Evolutionary conservation across 2,113 vertebrate genomes (phyloP), one percentile per base, ranked within the genome.

Genomic region (Spea multiplicata): DNA sequence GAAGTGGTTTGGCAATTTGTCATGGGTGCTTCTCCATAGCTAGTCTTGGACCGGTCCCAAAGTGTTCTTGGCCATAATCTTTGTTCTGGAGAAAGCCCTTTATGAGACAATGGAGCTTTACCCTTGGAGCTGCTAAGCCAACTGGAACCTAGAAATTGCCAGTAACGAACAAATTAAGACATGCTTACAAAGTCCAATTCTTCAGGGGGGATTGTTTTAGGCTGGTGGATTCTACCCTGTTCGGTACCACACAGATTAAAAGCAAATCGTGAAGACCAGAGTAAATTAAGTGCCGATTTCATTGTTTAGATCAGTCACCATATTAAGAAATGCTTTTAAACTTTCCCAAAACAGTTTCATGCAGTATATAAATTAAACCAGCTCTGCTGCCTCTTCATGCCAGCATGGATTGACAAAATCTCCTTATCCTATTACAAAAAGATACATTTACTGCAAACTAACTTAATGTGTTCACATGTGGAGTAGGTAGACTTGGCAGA

Each of bases 31-130:
- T 59, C 71, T 74, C 45, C 66, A 53, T 9, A 76, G 82, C 85
- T 83, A 52, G 82, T 83, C 57, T 82, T 87, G 86, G 85, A 87
- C 71, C 47, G 73, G 44, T 0, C 30, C 82, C 83, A 75, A 80
- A 83, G 83, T 44, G 79, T 83, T 83, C 79, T 75, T 82, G 81
- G 78, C 49, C 81, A 70, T 83, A 81, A 81, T 68, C 66, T 30
- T 61, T 53, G 49, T 72, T 10, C 50, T 50, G 44, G 8, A 44
- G 77, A 73, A 72, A 53, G 70, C 49, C 61, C 70, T 79, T 66
- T 78, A 72, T 78, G 76, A 79, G 70, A 79, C 61, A 45, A 67
- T 55, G 44, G 9, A 66, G 77, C 50, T 70, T 77, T 77, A 70
- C 67, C 44, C 62, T 49, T 53, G 50, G 30, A 46, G 70, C 68